Evolutionary conservation across 2,113 vertebrate genomes (phyloP), one percentile per base, ranked within the genome.

Genomic region (Chionodraco myersi): DNA sequence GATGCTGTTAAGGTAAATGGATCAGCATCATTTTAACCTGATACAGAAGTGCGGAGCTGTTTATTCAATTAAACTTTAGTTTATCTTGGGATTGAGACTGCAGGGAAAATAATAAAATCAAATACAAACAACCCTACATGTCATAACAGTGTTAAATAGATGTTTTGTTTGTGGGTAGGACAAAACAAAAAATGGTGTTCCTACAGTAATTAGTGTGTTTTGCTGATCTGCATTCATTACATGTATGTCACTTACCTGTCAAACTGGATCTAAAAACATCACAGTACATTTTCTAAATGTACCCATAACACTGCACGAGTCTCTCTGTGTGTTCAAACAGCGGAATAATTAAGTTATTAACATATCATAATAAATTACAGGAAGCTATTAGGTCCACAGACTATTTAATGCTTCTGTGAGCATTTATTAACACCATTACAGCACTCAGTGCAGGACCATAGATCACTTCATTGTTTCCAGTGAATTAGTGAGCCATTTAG

Each of bases 371-470:
- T 70, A 62, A 77, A 77, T 79, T 45, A 82, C 21, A 82, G 66
- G 63, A 79, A 66, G 66, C 71, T 56, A 75, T 70, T 72, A 59
- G 67, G 30, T 77, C 26, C 61, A 44, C 41, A 72, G 61, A 51
- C 63, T 53, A 72, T 77, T 80, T 52, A 81, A 72, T 34, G 66
- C 70, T 56, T 75, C 53, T n/a, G 6, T 69, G 54, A 79, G 58
- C 71, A 64, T 76, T 79, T 79, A 72, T 69, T 65, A 78, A 69
- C 44, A 69, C 44, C 77, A 81, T 65, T 49, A 69, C 49, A 34
- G 65, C 47, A 75, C 59, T 16, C 64, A 2, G 30, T 21, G 48
- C 52, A 6, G 58, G 48, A 69, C 36, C 48, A 6, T 30, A 18
- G 11, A 79, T 66, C 21, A 67, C 69, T 63, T 73, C 45, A 71